phyloP scores from a whole-genome alignment of 2,113 vertebrate species.

The Trogon surrucura region DNA sequence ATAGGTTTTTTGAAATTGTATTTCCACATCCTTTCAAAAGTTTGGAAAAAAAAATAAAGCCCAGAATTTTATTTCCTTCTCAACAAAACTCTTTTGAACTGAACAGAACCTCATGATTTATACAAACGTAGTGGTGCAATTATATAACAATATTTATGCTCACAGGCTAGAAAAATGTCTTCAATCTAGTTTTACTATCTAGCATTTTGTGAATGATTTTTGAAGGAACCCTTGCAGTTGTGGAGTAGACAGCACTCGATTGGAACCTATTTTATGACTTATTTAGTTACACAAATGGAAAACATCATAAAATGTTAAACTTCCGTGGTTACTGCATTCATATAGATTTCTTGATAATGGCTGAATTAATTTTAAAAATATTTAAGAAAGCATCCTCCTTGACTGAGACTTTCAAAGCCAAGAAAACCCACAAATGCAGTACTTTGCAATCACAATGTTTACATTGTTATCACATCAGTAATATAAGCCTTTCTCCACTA shows the following conservation, averaged over 20 bases:
- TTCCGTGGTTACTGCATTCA: conserved; percentile 37
- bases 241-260: not conserved
- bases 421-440: conserved; percentile 53
- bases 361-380: conserved; percentile 57
- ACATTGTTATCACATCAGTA: conserved; percentile 22
- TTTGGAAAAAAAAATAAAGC: not conserved
- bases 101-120: not conserved
- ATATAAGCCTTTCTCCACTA: not conserved
- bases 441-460: conserved; percentile 32
- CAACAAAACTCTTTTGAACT: not conserved
- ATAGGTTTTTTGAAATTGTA: not conserved
- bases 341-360: conserved; percentile 56
- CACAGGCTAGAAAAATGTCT: not conserved
- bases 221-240: not conserved
- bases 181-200: not conserved
- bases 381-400: conserved; percentile 19
- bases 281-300: conserved; percentile 52
- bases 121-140: not conserved
- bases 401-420: conserved; percentile 13
- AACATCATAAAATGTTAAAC: conserved; percentile 51
- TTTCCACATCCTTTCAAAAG: not conserved
- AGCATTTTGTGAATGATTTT: conserved; percentile 55
- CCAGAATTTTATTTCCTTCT: not conserved
- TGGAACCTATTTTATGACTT: conserved; percentile 30
- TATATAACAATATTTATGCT: not conserved